Percentiles rank a stretch among this genome's conserved stretches.
Conservation (phyloP, 2,888 invertebrate genomes). For the Mythimna albipuncta region DNA sequence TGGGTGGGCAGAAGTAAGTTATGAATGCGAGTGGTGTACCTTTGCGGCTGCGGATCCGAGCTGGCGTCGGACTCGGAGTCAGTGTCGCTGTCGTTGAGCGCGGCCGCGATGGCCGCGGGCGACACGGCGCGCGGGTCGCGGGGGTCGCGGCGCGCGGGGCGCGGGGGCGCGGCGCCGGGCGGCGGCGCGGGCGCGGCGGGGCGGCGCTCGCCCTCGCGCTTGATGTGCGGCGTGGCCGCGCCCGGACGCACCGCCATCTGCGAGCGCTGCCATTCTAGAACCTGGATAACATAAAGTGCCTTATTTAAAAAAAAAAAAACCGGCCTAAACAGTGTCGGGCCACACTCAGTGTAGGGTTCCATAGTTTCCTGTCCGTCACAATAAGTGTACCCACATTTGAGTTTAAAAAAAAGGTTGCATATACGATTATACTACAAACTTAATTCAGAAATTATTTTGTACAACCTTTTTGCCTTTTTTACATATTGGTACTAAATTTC, state of each 20-base stretch:
- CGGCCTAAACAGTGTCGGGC: too few relatives aligned
- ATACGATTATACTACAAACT: too few relatives aligned
- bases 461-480: too few relatives aligned
- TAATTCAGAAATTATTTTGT: too few relatives aligned
- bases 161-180: constrained; percentile 76
- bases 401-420: too few relatives aligned
- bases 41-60: constrained; percentile 74
- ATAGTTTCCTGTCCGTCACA: too few relatives aligned
- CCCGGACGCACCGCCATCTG: constrained; percentile 82
- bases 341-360: too few relatives aligned
- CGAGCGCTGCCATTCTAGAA: constrained; percentile 89
- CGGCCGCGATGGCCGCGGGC: constrained; percentile 81
- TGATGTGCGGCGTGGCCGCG: constrained; percentile 76
- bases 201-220: constrained; percentile 78
- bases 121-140: constrained; percentile 85
- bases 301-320: too few relatives aligned
- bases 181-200: constrained; percentile 71
- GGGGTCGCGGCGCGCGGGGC: constrained; percentile 88
- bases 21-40: constrained; percentile 63
- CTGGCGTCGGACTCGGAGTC: constrained; percentile 77
- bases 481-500: too few relatives aligned
- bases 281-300: too few relatives aligned
- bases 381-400: too few relatives aligned
- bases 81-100: constrained; percentile 76
- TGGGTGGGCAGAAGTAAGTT: too few relatives aligned